These are phyloP conservation scores for Pongo pygmaeus DNA, from an alignment of 2,113 vertebrate species.

Conservation along the genomic window DNA sequence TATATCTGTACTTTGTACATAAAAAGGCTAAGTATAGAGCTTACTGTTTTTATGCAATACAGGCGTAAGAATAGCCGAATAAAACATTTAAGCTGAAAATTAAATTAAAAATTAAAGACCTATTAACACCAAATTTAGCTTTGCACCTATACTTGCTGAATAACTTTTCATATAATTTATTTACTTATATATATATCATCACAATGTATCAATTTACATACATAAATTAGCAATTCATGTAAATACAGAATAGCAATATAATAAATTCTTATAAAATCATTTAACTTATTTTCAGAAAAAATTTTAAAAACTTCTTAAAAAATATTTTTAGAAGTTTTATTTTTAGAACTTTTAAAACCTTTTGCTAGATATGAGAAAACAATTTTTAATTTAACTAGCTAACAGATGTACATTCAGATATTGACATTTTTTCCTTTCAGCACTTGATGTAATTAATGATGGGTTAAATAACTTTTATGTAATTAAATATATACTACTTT, in stretches of 20 bases:
- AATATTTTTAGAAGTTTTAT: background rate
- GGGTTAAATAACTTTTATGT: background rate
- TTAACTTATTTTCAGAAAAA: background rate
- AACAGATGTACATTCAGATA: background rate
- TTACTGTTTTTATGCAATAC: background rate
- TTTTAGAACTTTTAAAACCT: background rate
- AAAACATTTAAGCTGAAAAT: slow-evolving; percentile 32
- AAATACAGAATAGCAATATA: background rate
- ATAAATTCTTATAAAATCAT: background rate
- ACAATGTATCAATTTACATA: background rate
- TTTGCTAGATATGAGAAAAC: slow-evolving; percentile 13
- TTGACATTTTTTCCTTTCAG: background rate
- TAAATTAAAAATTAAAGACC: slow-evolving; percentile 44
- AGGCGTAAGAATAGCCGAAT: background rate
- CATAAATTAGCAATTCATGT: slow-evolving; percentile 7
- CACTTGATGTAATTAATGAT: background rate
- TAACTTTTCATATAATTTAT: background rate
- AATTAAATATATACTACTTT: background rate
- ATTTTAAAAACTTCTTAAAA: background rate
- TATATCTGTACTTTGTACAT: background rate
- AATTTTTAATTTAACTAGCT: background rate
- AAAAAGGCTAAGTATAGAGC: background rate
- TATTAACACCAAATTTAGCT: background rate
- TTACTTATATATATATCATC: background rate
- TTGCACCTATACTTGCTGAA: background rate